Percentiles rank a stretch among this genome's conserved stretches.
phyloP scores from a whole-genome alignment of 2,888 invertebrate genomes.

The Laothoe populi region DNA sequence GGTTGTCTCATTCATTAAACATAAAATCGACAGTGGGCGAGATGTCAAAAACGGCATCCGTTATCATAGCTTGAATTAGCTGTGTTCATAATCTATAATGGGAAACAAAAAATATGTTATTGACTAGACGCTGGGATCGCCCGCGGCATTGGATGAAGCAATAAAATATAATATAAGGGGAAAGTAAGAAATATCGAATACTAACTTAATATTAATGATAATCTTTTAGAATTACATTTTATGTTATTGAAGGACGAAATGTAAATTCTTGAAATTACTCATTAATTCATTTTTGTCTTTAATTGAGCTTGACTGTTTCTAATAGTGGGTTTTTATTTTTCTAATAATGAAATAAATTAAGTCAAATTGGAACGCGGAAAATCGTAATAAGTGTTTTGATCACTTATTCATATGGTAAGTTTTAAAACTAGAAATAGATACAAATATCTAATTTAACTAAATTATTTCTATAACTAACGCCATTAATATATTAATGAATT shows the following conservation, averaged over 20 bases:
- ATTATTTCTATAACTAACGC: too few relatives aligned
- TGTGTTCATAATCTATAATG: constrained; percentile 1
- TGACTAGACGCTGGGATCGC: neutral
- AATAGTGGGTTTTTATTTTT: too few relatives aligned
- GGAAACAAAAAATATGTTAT: constrained; percentile 6
- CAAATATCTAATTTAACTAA: too few relatives aligned
- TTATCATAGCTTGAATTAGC: constrained; percentile 9
- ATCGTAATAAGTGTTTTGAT: too few relatives aligned
- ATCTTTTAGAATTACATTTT: neutral
- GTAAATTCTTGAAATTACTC: too few relatives aligned
- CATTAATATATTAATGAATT: too few relatives aligned
- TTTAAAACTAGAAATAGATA: too few relatives aligned
- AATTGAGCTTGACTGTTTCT: too few relatives aligned
- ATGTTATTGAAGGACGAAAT: neutral
- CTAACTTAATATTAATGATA: neutral
- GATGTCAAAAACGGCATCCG: neutral
- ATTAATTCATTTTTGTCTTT: too few relatives aligned
- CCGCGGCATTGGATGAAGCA: neutral
- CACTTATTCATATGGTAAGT: too few relatives aligned
- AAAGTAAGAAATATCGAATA: neutral
- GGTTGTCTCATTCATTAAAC: constrained; percentile 21
- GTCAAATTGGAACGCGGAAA: too few relatives aligned
- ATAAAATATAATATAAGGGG: neutral
- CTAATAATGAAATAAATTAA: too few relatives aligned
- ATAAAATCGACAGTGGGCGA: constrained; percentile 15